Base-by-base conservation (phyloP, 2,797 vertebrate genomes). In the Glossophaga mutica region DNA sequence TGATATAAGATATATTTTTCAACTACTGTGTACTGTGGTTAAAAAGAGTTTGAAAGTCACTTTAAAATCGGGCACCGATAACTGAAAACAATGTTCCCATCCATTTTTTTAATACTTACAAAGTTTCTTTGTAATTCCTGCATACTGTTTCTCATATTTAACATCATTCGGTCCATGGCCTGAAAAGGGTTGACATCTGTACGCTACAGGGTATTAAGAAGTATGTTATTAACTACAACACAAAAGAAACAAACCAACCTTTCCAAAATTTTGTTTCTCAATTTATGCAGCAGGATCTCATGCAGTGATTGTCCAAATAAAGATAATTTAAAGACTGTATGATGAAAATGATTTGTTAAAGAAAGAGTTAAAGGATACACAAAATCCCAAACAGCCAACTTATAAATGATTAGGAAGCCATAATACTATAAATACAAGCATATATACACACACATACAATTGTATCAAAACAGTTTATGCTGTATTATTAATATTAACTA, bases 141-240 rank as follows among this genome's bases (percentile, higher is more conserved):
- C 99, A 99, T 99, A 88, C 97, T 98, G 98, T 98, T 99, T 95
- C 98, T 98, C 99, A 99, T 98, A 96, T 98, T 99, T 94, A 97
- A 86, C 99, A 99, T 99, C 99, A 99, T 98, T 98, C 96, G 99
- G 97, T 99, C 99, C 97, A 99, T 98, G 96, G 98, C 98, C 95
- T 98, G 97, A 92, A 99, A 99, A 85, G 99, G 99, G 34, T 87
- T 95, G 98, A 98, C 97, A 97, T 98, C 98, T 90, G 77, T 85
- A 97, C 65, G 97, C 96, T 98, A 96, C 12, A 87, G 70, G 70
- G 96, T 91, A 95, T 97, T 18, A 82, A 42, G 68, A 32, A 29
- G 62, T 65, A 88, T 85, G 5, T 14, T 92, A 95, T 96, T 95
- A 95, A 95, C 55, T 95, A 88, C 6, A 88, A 92, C 42, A 86